phyloP scores from a whole-genome alignment of 2,888 invertebrate genomes.

The Dolichopus griseipennis region DNA sequence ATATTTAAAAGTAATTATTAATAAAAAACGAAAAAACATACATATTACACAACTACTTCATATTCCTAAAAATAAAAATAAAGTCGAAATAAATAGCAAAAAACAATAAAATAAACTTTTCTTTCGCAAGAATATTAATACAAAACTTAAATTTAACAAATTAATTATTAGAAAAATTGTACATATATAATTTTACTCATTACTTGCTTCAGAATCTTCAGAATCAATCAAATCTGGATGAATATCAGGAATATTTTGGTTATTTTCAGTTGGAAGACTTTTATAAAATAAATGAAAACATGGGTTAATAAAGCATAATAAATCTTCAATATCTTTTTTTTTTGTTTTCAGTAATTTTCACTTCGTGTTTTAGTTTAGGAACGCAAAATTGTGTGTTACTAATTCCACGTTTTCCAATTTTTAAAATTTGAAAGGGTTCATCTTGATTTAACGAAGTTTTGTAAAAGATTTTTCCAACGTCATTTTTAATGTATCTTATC shows the following conservation, averaged over 20 bases:
- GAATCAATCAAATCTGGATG: conserved; percentile 13
- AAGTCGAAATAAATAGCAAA: too few relatives aligned
- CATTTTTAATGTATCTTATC: background rate
- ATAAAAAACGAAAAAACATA: too few relatives aligned
- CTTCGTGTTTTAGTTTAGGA: too few relatives aligned
- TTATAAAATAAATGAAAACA: conserved; percentile 10
- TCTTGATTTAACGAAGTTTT: conserved; percentile 9
- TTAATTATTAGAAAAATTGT: too few relatives aligned
- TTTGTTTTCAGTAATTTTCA: background rate
- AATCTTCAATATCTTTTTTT: conserved; percentile 10
- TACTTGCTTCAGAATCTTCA: background rate
- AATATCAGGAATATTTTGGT: background rate
- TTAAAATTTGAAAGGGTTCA: conserved; percentile 5
- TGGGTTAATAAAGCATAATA: background rate
- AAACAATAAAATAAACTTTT: too few relatives aligned
- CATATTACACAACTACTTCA: too few relatives aligned
- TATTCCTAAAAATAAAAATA: too few relatives aligned
- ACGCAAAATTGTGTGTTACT: too few relatives aligned
- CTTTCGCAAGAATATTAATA: too few relatives aligned
- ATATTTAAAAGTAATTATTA: too few relatives aligned
- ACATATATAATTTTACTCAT: background rate
- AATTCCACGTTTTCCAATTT: background rate
- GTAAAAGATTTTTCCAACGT: conserved; percentile 7
- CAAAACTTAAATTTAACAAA: too few relatives aligned
- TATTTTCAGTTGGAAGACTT: background rate